These are phyloP conservation scores for Rhabditophanes sp. DNA, from an alignment of 2,888 invertebrate species.

Conservation along the genomic window DNA sequence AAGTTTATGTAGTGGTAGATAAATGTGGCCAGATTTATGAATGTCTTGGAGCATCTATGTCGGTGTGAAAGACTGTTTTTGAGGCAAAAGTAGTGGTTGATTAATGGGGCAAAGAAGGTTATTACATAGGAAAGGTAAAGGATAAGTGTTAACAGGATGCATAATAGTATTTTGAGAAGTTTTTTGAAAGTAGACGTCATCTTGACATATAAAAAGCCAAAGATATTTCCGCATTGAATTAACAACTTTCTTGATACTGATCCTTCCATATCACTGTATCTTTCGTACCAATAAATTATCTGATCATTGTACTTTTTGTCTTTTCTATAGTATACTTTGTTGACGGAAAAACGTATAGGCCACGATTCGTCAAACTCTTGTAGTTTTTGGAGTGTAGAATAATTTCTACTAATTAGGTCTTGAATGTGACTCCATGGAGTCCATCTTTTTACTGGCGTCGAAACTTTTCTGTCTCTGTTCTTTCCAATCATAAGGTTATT, in stretches of 20 bases:
- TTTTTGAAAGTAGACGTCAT: background rate
- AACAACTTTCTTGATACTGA: conserved; percentile 1
- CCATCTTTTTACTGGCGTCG: no score
- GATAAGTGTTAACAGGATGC: conserved; percentile 17
- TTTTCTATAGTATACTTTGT: conserved; percentile 12
- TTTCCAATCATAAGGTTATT: conserved; percentile 25
- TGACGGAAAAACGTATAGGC: conserved; percentile 33
- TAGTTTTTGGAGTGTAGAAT: no score
- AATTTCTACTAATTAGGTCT: no score
- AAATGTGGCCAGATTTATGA: conserved; percentile 26
- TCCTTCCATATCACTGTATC: conserved; percentile 2
- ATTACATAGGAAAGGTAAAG: conserved; percentile 16
- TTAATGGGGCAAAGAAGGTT: conserved; percentile 26
- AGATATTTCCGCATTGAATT: conserved; percentile 5
- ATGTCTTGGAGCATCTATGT: conserved; percentile 32
- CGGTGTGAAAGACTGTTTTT: conserved; percentile 32
- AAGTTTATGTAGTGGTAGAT: conserved; percentile 31
- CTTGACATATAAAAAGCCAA: conserved; percentile 7
- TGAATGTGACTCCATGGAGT: no score
- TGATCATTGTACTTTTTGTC: conserved; percentile 3
- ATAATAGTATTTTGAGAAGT: conserved; percentile 6
- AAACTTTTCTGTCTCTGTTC: conserved; percentile 3
- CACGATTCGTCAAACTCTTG: conserved; percentile 40
- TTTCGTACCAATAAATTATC: conserved; percentile 9
- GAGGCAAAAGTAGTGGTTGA: conserved; percentile 26